Conservation (phyloP, 2,888 invertebrate genomes). For the Rapana venosa region DNA sequence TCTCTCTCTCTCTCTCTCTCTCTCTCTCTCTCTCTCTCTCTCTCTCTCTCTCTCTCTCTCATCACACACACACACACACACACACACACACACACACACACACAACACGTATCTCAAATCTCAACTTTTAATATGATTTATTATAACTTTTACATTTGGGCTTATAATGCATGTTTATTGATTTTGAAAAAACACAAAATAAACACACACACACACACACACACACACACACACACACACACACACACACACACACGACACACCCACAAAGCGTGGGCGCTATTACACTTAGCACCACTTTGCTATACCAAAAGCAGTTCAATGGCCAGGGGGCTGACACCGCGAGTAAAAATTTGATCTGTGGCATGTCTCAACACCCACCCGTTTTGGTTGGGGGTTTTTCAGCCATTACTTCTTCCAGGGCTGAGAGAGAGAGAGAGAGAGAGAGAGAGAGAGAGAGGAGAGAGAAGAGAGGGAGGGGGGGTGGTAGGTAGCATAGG, state of each 20-base stretch:
- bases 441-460: background rate
- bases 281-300: too few relatives aligned
- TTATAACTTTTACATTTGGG: background rate
- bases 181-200: background rate
- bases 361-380: too few relatives aligned
- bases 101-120: too few relatives aligned
- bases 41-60: conserved; percentile 17
- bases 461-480: background rate
- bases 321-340: too few relatives aligned
- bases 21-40: background rate
- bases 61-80: background rate
- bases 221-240: conserved; percentile 25
- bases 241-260: conserved; percentile 20
- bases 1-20: background rate
- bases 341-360: too few relatives aligned
- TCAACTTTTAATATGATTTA: too few relatives aligned
- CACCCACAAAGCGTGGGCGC: background rate
- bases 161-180: background rate
- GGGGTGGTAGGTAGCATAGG: background rate
- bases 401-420: too few relatives aligned
- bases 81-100: too few relatives aligned
- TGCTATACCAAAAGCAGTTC: too few relatives aligned
- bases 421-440: background rate
- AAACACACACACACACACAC: conserved; percentile 9
- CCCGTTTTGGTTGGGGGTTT: too few relatives aligned